Percentiles rank a stretch among this genome's conserved stretches.
Conservation (phyloP, 2,797 vertebrate species). For the Cuniculus paca region DNA sequence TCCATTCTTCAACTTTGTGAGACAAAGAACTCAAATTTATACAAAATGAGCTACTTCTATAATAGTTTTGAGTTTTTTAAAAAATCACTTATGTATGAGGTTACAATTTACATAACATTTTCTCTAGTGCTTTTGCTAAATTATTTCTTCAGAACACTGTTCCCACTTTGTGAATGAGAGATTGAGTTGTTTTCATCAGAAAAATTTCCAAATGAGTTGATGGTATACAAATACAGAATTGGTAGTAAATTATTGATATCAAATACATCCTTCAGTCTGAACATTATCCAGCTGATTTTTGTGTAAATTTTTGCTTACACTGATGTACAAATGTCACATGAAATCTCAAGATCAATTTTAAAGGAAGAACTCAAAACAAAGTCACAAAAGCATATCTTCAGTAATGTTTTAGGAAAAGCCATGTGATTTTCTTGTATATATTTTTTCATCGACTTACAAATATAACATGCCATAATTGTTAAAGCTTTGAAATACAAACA, state of each 20-base stretch:
- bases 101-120: constrained; percentile 14
- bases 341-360: constrained; percentile 63
- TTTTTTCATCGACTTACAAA: background rate
- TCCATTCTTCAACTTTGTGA: background rate
- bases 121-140: constrained; percentile 50
- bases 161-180: constrained; percentile 55
- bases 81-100: background rate
- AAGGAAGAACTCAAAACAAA: background rate
- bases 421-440: background rate
- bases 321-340: constrained; percentile 29
- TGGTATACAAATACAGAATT: constrained; percentile 68
- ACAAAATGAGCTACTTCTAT: background rate
- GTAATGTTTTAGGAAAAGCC: constrained; percentile 16
- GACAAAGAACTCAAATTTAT: background rate
- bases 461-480: background rate
- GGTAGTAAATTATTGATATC: constrained; percentile 74
- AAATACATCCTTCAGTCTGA: constrained; percentile 66
- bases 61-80: background rate
- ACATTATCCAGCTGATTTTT: constrained; percentile 62
- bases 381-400: background rate
- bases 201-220: constrained; percentile 72
- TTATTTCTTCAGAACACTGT: constrained; percentile 22
- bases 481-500: constrained; percentile 26
- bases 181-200: constrained; percentile 43
- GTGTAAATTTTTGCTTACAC: constrained; percentile 46